A percentile compares a stretch with the other conserved stretches of the same genome.
Conservation (phyloP, 2,113 vertebrate species). For the Apaloderma vittatum region DNA sequence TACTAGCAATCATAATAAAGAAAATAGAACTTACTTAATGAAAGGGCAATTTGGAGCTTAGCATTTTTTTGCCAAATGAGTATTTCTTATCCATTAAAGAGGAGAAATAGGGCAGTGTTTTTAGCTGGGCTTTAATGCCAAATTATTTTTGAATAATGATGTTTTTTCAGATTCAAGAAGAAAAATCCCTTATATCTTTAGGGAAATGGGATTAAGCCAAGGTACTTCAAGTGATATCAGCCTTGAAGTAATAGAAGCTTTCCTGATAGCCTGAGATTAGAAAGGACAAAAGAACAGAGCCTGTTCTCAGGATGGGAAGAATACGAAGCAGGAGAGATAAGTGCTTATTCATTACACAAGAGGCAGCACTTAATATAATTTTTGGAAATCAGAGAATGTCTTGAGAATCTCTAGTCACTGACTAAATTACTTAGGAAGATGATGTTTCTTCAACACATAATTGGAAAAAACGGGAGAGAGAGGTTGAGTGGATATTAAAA, state of each 20-base stretch:
- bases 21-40: background rate
- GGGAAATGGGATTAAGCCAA: slow-evolving; percentile 63
- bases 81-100: background rate
- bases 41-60: background rate
- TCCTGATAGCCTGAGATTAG: slow-evolving; percentile 64
- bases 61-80: background rate
- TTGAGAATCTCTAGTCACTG: slow-evolving; percentile 6
- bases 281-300: slow-evolving; percentile 44
- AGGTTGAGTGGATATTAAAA: background rate
- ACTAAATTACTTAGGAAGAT: slow-evolving; percentile 17
- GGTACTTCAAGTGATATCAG: slow-evolving; percentile 35
- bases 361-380: background rate
- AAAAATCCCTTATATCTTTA: slow-evolving; percentile 40
- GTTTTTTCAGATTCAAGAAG: background rate
- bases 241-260: slow-evolving; percentile 36
- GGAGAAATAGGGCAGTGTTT: background rate
- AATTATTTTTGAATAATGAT: slow-evolving; percentile 39
- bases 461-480: background rate
- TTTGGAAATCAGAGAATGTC: slow-evolving; percentile 47
- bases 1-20: slow-evolving; percentile 13
- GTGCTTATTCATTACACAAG: slow-evolving; percentile 18
- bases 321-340: slow-evolving; percentile 8
- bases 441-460: background rate
- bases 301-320: slow-evolving; percentile 11
- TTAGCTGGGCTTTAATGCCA: background rate